Percentiles rank a stretch among this genome's conserved stretches.
Evolutionary conservation across 1,140 invertebrate species (phyloP).

Genomic region (Leptestheria dahalacensis): DNA sequence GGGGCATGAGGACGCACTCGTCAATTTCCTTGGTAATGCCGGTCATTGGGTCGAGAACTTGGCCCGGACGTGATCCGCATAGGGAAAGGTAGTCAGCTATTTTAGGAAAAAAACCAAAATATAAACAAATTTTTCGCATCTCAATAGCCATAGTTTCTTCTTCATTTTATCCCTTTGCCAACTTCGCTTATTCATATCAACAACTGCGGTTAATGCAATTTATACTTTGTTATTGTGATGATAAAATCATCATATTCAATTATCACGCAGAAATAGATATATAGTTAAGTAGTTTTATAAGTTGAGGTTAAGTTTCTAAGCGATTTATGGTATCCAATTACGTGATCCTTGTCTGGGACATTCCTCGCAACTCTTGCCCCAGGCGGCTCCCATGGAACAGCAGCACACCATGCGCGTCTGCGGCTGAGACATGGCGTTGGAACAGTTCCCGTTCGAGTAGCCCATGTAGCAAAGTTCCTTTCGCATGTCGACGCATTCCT

Average conservation of each 20-base stretch:
- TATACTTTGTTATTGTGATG: no score
- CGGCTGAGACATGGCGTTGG: constrained; percentile 52
- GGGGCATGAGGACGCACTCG: constrained; percentile 66
- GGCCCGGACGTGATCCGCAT: constrained; percentile 35
- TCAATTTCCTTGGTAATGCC: constrained; percentile 58
- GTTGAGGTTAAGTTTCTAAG: no score
- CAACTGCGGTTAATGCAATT: no score
- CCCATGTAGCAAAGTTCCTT: constrained; percentile 63
- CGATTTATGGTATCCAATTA: no score
- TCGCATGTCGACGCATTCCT: constrained; percentile 70
- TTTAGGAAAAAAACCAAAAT: neutral
- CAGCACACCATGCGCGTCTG: constrained; percentile 75
- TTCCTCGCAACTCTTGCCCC: constrained; percentile 60
- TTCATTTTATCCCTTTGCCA: no score
- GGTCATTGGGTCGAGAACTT: constrained; percentile 58
- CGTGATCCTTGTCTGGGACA: constrained; percentile 53
- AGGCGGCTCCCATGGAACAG: constrained; percentile 71
- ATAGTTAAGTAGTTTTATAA: no score
- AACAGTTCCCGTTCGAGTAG: constrained; percentile 45
- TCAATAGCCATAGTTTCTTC: no score
- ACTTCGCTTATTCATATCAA: no score
- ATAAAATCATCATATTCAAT: no score
- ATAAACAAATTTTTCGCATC: no score
- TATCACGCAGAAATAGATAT: no score
- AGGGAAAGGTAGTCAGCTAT: constrained; percentile 11